These are phyloP conservation scores for Chrysodeixis includens DNA, from an alignment of 2,888 invertebrate genomes.

Conservation along the genomic window DNA sequence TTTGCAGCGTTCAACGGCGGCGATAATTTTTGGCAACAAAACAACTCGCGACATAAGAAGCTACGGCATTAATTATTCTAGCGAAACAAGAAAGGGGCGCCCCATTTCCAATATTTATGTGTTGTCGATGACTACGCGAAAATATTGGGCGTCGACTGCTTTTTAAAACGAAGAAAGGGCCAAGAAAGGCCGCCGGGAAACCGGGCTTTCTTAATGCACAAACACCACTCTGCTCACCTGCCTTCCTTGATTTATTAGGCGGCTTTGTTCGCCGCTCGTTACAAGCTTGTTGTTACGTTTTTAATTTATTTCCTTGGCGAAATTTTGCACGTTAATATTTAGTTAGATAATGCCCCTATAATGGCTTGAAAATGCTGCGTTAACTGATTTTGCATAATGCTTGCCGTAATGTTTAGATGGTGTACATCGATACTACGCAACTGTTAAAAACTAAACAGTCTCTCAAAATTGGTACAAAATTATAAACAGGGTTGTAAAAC, in stretches of 20 bases:
- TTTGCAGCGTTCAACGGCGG: constrained; percentile 64
- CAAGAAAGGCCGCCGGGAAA: constrained; percentile 86
- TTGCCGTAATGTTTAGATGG: constrained; percentile 11
- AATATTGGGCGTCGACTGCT: constrained; percentile 88
- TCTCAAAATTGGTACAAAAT: not conserved
- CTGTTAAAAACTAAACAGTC: not conserved
- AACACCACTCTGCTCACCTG: constrained; percentile 87
- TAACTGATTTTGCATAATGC: constrained; percentile 63
- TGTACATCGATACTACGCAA: not conserved
- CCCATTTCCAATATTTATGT: constrained; percentile 90
- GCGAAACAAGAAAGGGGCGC: constrained; percentile 88
- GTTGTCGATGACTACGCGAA: constrained; percentile 89
- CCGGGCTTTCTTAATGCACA: constrained; percentile 88
- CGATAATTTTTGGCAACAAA: constrained; percentile 84
- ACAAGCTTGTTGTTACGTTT: constrained; percentile 89
- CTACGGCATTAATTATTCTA: constrained; percentile 87
- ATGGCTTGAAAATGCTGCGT: constrained; percentile 62
- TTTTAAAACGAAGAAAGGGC: constrained; percentile 89
- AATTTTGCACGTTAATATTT: constrained; percentile 86
- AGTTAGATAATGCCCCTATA: constrained; percentile 78
- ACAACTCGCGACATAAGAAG: constrained; percentile 84
- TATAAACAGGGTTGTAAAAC: not conserved
- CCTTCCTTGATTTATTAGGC: constrained; percentile 87
- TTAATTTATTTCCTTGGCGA: constrained; percentile 87
- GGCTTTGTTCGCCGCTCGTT: constrained; percentile 87